A percentile compares a stretch with the other conserved stretches of the same genome.
Conservation (phyloP, 2,113 vertebrate species). For the Silurus meridionalis region DNA sequence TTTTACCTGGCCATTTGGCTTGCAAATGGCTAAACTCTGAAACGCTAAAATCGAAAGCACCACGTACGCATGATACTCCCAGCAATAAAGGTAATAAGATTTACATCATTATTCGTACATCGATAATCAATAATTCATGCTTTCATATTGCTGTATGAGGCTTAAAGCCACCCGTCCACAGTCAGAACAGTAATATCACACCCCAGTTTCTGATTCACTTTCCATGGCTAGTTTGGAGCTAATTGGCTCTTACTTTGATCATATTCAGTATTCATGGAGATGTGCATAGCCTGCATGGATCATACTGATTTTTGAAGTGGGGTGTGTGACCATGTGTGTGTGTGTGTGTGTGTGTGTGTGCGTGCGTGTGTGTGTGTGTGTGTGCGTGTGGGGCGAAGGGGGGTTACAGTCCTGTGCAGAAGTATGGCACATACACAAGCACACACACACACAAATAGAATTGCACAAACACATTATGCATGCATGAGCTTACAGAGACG, state of each 20-base stretch:
- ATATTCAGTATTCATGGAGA: slow-evolving; percentile 26
- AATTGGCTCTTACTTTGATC: slow-evolving; percentile 47
- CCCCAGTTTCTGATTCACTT: slow-evolving; percentile 35
- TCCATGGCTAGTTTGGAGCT: slow-evolving; percentile 30
- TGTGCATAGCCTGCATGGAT: slow-evolving; percentile 20
- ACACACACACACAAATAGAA: slow-evolving; percentile 2
- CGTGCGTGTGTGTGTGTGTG: neutral
- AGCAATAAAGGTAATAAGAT: slow-evolving; percentile 23
- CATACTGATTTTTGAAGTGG: slow-evolving; percentile 36
- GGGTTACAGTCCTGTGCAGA: neutral
- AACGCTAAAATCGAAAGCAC: neutral
- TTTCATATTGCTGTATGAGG: slow-evolving; percentile 17
- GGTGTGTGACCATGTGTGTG: slow-evolving; percentile 24
- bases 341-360: neutral
- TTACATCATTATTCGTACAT: slow-evolving; percentile 4
- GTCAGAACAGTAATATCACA: slow-evolving; percentile 25
- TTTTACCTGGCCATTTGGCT: slow-evolving; percentile 6
- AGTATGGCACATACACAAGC: neutral
- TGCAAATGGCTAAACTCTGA: neutral
- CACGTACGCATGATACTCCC: neutral
- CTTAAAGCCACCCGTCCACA: neutral
- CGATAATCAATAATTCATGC: slow-evolving; percentile 37
- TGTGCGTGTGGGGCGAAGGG: neutral
- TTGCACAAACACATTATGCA: slow-evolving; percentile 27
- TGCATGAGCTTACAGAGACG: slow-evolving; percentile 25